These are phyloP conservation scores for Athalia rosae DNA, from an alignment of 2,888 invertebrate genomes.

Conservation along the genomic window DNA sequence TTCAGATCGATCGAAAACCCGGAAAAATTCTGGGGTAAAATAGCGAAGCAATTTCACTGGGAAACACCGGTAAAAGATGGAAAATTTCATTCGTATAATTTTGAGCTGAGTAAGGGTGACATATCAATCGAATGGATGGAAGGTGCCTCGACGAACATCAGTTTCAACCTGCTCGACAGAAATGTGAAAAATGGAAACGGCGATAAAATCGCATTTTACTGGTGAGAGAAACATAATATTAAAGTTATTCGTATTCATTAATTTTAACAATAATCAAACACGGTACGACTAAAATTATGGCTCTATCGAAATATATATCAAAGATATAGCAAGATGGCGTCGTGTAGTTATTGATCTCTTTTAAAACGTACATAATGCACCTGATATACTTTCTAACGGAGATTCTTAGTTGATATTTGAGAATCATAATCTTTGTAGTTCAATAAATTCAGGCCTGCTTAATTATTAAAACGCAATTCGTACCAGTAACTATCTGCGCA, in stretches of 20 bases:
- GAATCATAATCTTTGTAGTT: too few relatives aligned
- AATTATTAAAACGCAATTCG: too few relatives aligned
- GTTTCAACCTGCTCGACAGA: slow-evolving; percentile 95
- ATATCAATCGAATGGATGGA: slow-evolving; percentile 96
- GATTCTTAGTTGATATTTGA: too few relatives aligned
- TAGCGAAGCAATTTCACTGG: slow-evolving; percentile 96
- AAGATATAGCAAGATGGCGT: neutral
- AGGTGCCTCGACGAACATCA: slow-evolving; percentile 95
- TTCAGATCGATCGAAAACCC: slow-evolving; percentile 88
- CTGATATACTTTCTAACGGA: neutral
- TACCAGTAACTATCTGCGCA: neutral
- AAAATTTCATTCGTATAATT: slow-evolving; percentile 92
- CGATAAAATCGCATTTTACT: slow-evolving; percentile 94
- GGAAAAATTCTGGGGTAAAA: slow-evolving; percentile 93
- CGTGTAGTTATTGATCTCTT: slow-evolving; percentile 27
- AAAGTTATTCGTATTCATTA: too few relatives aligned
- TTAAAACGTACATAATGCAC: neutral
- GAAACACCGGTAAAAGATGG: slow-evolving; percentile 84
- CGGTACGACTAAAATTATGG: neutral
- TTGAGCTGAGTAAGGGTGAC: slow-evolving; percentile 90
- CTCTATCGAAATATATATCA: too few relatives aligned
- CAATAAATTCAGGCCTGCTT: too few relatives aligned
- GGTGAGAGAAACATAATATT: slow-evolving; percentile 79
- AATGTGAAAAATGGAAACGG: slow-evolving; percentile 92
- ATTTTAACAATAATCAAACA: neutral